Evolutionary conservation across 2,888 invertebrate species (phyloP).

Genomic region (Pyrrhosoma nymphula): DNA sequence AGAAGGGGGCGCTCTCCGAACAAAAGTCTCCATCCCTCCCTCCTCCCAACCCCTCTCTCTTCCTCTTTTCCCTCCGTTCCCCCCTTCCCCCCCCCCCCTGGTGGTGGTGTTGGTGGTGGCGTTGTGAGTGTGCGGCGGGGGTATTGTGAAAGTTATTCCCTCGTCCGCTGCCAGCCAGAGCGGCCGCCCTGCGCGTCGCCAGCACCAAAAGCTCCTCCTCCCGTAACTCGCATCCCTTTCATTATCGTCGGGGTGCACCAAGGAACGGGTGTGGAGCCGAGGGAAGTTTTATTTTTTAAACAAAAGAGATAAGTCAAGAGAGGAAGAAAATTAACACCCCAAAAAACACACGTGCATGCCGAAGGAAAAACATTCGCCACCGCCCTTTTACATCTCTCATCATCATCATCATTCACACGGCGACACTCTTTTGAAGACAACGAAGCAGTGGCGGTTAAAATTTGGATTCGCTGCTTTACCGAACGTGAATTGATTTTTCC

Average conservation of each 20-base stretch:
- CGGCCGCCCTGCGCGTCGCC: slow-evolving; percentile 30
- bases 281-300: background rate
- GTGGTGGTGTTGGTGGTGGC: no score
- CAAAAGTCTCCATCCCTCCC: slow-evolving; percentile 17
- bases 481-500: background rate
- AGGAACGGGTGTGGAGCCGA: slow-evolving; percentile 16
- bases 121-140: background rate
- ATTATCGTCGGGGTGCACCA: slow-evolving; percentile 48
- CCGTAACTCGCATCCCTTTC: slow-evolving; percentile 29
- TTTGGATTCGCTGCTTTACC: background rate
- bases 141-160: slow-evolving; percentile 65
- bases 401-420: no score
- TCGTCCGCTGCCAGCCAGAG: slow-evolving; percentile 65
- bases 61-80: background rate
- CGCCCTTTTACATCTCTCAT: no score
- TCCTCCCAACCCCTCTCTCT: background rate
- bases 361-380: background rate
- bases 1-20: slow-evolving; percentile 13
- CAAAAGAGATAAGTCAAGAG: background rate
- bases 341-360: background rate
- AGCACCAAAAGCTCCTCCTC: background rate
- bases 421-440: background rate
- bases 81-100: slow-evolving; percentile 8
- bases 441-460: background rate
- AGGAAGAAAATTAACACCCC: background rate